Evolutionary conservation across 2,797 vertebrate genomes (phyloP), one percentile per base, ranked within the genome.

Genomic region (Leptatherina wallacei): DNA sequence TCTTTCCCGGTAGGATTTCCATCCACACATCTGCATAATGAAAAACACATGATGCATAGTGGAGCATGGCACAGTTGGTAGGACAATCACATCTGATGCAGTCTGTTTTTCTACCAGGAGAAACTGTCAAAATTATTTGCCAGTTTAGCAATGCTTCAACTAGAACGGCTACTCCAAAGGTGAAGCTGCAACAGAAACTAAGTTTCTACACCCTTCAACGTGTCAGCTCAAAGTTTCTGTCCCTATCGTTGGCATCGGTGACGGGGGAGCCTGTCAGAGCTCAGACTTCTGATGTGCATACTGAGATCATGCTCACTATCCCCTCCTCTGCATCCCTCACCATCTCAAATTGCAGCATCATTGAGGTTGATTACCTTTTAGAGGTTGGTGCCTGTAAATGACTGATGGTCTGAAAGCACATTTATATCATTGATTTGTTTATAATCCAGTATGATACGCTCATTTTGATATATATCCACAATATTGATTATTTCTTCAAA

Each of bases 331-430:
- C 70, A 0, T 0, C 64, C 0, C 11, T 22, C 69, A 78, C 79
- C 74, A 80, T 92, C 73, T 73, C 84, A 1, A 91, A 91, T 80
- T 92, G 92, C 79, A 69, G 55, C 58, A 71, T 92, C 73, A 11
- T 92, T 9, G 65, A 63, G 0, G 71, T 91, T 1, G n/a, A 81
- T 0, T 88, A 92, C 76, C 2, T 47, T 0, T 44, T 91, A 49
- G 33, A 86, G 87, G 91, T 93, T 68, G 55, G 87, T 83, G 64
- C 59, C 24, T 52, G 12, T 0, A 2, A 29, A 60, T 57, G 49
- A 22, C 33, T 18, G 16, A 20, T 24, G 7, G 22, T 33, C 20
- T 51, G 33, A 44, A 4, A 3, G 30, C 8, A 36, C 12, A 2
- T 10, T 10, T 44, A 6, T 8, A 40, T 44, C 20, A 51, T 56